phyloP scores from a whole-genome alignment of 2,797 vertebrate genomes.

The Cottoperca gobio region DNA sequence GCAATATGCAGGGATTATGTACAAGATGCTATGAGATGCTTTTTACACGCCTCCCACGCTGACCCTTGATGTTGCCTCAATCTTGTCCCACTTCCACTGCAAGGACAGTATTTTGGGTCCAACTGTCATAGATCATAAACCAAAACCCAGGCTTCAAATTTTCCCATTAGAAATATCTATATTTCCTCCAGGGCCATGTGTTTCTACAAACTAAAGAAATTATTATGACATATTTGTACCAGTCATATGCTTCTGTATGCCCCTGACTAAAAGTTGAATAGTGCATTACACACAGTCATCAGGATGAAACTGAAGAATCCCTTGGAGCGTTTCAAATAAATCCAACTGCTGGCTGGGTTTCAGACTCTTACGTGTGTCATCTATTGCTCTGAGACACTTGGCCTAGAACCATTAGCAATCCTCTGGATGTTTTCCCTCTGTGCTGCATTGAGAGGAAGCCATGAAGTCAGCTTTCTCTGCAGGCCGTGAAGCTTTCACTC shows the following conservation, averaged over 20 bases:
- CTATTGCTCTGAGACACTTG: slow-evolving; percentile 18
- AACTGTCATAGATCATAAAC: slow-evolving; percentile 1
- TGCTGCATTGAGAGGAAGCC: slow-evolving; percentile 13
- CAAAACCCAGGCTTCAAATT: slow-evolving; percentile 3
- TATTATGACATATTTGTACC: slow-evolving; percentile 4
- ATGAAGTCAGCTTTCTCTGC: slow-evolving; percentile 28
- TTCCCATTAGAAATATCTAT: not conserved
- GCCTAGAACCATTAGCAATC: slow-evolving; percentile 22
- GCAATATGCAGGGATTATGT: not conserved
- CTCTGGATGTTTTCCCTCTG: slow-evolving; percentile 21
- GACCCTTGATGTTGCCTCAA: not conserved
- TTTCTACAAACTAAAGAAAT: slow-evolving; percentile 4
- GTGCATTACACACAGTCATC: slow-evolving; percentile 26
- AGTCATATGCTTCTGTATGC: slow-evolving; percentile 17
- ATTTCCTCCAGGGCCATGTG: slow-evolving; percentile 1
- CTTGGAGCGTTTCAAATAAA: slow-evolving; percentile 33
- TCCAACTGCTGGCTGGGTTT: slow-evolving; percentile 20
- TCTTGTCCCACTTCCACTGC: not conserved
- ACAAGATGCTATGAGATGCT: not conserved
- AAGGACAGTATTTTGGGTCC: slow-evolving; percentile 1
- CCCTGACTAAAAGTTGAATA: slow-evolving; percentile 16
- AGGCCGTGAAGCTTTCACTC: slow-evolving; percentile 35
- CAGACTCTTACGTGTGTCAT: slow-evolving; percentile 12
- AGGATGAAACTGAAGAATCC: slow-evolving; percentile 37
- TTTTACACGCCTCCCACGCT: not conserved